These are phyloP conservation scores for Sepioteuthis lessoniana DNA, from an alignment of 2,888 invertebrate genomes.

Conservation along the genomic window DNA sequence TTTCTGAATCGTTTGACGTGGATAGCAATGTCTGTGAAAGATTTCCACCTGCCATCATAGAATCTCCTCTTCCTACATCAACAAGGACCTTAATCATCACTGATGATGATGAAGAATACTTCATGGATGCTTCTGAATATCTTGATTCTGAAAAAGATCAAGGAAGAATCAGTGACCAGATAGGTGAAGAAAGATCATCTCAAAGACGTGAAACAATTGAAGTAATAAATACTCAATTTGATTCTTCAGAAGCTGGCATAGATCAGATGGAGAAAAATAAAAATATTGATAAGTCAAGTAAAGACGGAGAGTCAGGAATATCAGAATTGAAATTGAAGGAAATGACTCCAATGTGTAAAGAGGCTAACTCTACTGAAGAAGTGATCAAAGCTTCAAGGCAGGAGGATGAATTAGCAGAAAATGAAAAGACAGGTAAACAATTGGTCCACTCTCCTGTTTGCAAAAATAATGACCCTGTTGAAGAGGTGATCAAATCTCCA, in stretches of 20 bases:
- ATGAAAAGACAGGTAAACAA: not conserved
- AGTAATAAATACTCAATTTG: not conserved
- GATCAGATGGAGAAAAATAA: not conserved
- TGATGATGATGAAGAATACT: not conserved
- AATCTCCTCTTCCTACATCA: not conserved
- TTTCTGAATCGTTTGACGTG: not conserved
- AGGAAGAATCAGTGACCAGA: not conserved
- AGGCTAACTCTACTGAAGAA: no score
- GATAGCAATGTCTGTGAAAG: not conserved
- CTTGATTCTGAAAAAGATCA: not conserved
- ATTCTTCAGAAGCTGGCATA: not conserved
- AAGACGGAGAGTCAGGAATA: not conserved
- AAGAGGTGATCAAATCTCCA: not conserved
- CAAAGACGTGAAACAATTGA: not conserved
- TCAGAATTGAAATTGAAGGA: not conserved
- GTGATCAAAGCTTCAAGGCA: no score
- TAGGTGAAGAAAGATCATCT: not conserved
- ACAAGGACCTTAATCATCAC: not conserved
- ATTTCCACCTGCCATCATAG: not conserved
- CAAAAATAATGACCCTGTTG: not conserved
- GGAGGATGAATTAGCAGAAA: no score
- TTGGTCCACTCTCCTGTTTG: not conserved
- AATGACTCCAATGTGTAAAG: no score
- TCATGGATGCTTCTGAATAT: not conserved
- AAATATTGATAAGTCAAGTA: not conserved